Evolutionary conservation across 2,113 vertebrate species (phyloP).

Genomic region (Pycnonotus jocosus): DNA sequence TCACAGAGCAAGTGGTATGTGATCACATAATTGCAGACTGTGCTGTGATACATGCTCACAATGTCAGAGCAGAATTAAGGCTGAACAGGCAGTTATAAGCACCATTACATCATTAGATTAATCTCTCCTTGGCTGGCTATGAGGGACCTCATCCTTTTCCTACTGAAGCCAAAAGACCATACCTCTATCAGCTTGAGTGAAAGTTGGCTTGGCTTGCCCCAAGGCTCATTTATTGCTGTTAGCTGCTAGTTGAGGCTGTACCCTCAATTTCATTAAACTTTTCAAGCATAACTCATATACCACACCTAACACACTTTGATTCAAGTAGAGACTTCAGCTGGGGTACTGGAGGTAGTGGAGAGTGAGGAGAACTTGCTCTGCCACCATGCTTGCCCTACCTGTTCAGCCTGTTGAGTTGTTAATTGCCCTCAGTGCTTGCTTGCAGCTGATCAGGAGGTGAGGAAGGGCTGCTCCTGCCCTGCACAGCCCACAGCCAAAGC

Average conservation of each 20-base stretch:
- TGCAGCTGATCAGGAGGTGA: neutral
- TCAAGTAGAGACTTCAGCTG: neutral
- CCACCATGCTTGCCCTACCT: neutral
- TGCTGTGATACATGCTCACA: neutral
- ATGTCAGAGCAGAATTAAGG: neutral
- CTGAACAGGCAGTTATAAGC: slow-evolving; percentile 44
- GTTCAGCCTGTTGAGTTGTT: slow-evolving; percentile 21
- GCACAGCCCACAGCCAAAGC: neutral
- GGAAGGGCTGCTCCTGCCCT: neutral
- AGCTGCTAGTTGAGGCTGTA: neutral
- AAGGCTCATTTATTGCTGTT: neutral
- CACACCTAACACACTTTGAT: slow-evolving; percentile 33
- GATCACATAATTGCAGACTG: slow-evolving; percentile 22
- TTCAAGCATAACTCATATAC: neutral
- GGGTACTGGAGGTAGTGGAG: neutral
- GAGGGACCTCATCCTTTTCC: slow-evolving; percentile 15
- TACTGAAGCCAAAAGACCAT: neutral
- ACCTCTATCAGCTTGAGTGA: neutral
- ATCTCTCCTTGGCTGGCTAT: slow-evolving; percentile 19
- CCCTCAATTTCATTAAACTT: neutral
- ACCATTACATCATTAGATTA: slow-evolving; percentile 40
- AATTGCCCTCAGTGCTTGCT: neutral
- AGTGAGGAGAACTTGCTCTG: slow-evolving; percentile 27
- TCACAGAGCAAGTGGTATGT: neutral
- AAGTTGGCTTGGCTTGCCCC: neutral